Percentiles rank a stretch among this genome's conserved stretches.
These are phyloP conservation scores for Vanacampus margaritifer DNA, from an alignment of 2,113 vertebrate genomes.

Conservation along the genomic window DNA sequence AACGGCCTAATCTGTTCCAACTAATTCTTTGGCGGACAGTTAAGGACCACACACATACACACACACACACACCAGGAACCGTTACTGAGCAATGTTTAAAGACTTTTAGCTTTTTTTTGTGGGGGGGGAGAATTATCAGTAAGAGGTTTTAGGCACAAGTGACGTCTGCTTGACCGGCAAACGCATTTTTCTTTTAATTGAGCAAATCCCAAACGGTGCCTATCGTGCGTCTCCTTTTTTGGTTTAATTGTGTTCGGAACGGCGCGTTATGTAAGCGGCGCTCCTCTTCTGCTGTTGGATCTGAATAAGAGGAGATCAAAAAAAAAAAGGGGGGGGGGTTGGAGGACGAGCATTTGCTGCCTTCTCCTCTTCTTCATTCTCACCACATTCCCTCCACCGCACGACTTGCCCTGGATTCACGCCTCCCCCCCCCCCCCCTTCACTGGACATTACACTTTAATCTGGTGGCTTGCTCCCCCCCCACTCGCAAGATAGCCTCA, in stretches of 20 bases:
- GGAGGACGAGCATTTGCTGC: constrained; percentile 56
- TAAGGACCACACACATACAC: constrained; percentile 12
- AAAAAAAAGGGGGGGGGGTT: constrained; percentile 24
- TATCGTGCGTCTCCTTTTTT: constrained; percentile 21
- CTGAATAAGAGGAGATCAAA: constrained; percentile 64
- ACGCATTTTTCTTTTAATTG: constrained; percentile 8
- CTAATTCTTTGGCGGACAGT: constrained; percentile 29
- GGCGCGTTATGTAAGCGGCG: constrained; percentile 54
- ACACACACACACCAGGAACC: neutral
- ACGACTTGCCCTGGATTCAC: constrained; percentile 60
- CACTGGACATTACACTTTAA: constrained; percentile 67
- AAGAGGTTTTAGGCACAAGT: constrained; percentile 13
- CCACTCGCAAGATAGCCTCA: constrained; percentile 7
- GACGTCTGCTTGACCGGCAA: neutral
- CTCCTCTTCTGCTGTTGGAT: constrained; percentile 47
- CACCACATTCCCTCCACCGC: constrained; percentile 57
- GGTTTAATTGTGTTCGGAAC: constrained; percentile 39
- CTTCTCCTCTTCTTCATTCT: constrained; percentile 62
- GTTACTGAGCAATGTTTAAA: neutral
- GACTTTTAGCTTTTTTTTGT: neutral
- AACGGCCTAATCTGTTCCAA: constrained; percentile 34
- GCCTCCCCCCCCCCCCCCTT: constrained; percentile 46
- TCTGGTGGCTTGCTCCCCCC: constrained; percentile 48
- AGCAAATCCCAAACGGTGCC: constrained; percentile 13
- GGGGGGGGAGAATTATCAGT: no score